phyloP scores from a whole-genome alignment of 1,140 invertebrate species.

The Archivesica marissinica region DNA sequence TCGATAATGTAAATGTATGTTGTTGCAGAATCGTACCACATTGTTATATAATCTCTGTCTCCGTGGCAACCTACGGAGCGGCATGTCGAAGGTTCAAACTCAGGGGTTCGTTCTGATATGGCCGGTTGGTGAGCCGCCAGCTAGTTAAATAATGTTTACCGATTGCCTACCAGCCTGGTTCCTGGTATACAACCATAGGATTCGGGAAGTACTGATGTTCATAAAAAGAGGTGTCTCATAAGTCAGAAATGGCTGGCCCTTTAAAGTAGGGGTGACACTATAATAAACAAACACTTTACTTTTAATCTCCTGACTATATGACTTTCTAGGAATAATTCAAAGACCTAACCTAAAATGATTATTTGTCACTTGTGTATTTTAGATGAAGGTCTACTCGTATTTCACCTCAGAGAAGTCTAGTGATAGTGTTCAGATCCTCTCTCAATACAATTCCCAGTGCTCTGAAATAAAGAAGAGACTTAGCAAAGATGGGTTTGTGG shows the following conservation, averaged over 20 bases:
- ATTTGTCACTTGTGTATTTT: neutral
- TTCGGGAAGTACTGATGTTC: too few relatives aligned
- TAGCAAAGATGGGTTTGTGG: neutral
- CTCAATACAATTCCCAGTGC: constrained; percentile 58
- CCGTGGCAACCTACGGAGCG: too few relatives aligned
- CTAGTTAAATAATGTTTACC: too few relatives aligned
- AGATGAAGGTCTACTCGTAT: neutral
- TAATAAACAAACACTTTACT: neutral
- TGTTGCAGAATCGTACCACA: too few relatives aligned
- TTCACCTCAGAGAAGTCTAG: neutral
- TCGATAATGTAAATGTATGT: too few relatives aligned
- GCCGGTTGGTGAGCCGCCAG: too few relatives aligned
- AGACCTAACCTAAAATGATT: neutral
- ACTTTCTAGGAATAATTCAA: neutral
- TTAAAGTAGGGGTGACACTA: neutral
- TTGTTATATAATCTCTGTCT: too few relatives aligned
- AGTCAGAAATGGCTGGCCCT: neutral
- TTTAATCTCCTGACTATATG: neutral
- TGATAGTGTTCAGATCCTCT: constrained; percentile 14
- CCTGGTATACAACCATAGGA: too few relatives aligned
- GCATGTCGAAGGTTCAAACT: too few relatives aligned
- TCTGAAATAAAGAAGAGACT: constrained; percentile 24
- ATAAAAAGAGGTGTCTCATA: too few relatives aligned
- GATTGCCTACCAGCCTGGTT: too few relatives aligned
- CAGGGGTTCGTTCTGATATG: too few relatives aligned